Evolutionary conservation across 2,888 invertebrate genomes (phyloP), one percentile per base, ranked within the genome.

Genomic region (Crematogaster levior): DNA sequence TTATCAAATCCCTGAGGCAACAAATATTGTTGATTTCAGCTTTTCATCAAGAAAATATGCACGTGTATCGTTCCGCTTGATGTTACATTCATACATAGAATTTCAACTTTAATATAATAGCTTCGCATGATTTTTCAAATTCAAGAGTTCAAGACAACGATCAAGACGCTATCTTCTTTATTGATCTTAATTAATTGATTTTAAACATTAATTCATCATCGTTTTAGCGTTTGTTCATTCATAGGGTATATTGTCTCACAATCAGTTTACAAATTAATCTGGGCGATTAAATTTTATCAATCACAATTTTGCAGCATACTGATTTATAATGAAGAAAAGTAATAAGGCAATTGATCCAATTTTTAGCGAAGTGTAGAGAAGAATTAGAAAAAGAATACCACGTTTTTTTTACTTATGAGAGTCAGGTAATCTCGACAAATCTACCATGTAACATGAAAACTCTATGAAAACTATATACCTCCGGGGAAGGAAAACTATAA

Each of bases 381-480:
- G 21, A n/a, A 21, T 1, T 9, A 9, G 34, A 3, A n/a, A 68
- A 56, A 68, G n/a, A 24, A 18, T 24, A 24, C 24, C 66, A 21
- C 7, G 7, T 68, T 68, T 63, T n/a, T n/a, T 30, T 77, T 30
- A 30, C n/a, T 27, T 53, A 30, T 56, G 53, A 21, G 7, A 79
- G 56, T 51, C 40, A 53, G 51, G 15, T 66, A 68, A 66, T 53
- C 40, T 21, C 56, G 68, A 21, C 10, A 53, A 75, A 43, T 6
- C 7, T 4, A 24, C 18, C 3, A 9, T 21, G 53, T 43, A 77
- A 77, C 56, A 56, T 21, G 24, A 66, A 61, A 65, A 80, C 75
- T 81, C 85, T 84, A 82, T 85, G 84, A 79, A 72, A 80, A 56
- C 58, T 48, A 66, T 75, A 75, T 83, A n/a, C n/a, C 70, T 65